Evolutionary conservation across 2,797 vertebrate species (phyloP).

Genomic region (Glyptemys insculpta): DNA sequence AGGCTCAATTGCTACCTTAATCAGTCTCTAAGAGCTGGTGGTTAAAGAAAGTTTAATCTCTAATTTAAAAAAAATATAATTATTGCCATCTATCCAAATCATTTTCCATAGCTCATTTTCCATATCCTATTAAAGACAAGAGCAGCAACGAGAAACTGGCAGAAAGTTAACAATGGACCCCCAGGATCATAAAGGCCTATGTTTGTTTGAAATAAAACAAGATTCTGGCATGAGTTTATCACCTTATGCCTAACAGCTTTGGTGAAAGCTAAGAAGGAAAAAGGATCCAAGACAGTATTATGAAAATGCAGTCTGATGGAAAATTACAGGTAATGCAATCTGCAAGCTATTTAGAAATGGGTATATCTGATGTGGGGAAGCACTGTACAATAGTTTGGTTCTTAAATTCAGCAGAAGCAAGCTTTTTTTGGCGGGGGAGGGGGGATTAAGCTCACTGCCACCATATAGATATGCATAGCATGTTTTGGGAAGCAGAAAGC

Average conservation of each 20-base stretch:
- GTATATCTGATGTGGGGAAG: neutral
- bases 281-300: conserved; percentile 15
- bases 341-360: conserved; percentile 59
- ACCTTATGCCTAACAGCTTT: conserved; percentile 14
- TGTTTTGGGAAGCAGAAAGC: neutral
- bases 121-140: neutral
- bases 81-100: neutral
- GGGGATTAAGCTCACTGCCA: neutral
- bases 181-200: neutral
- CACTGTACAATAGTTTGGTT: neutral
- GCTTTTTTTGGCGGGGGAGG: rapidly evolving
- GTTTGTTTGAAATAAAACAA: neutral
- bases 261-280: conserved; percentile 46
- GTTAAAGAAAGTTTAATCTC: conserved; percentile 3
- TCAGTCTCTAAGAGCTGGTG: neutral
- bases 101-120: neutral
- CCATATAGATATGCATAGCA: neutral
- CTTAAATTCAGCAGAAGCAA: neutral
- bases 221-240: conserved; percentile 5
- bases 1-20: conserved; percentile 15
- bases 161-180: conserved; percentile 21
- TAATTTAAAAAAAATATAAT: conserved; percentile 30
- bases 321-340: conserved; percentile 38
- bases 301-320: neutral
- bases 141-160: neutral